Conservation (phyloP, 35 echinoderm and acorn worm species). For the Apostichopus californicus region DNA sequence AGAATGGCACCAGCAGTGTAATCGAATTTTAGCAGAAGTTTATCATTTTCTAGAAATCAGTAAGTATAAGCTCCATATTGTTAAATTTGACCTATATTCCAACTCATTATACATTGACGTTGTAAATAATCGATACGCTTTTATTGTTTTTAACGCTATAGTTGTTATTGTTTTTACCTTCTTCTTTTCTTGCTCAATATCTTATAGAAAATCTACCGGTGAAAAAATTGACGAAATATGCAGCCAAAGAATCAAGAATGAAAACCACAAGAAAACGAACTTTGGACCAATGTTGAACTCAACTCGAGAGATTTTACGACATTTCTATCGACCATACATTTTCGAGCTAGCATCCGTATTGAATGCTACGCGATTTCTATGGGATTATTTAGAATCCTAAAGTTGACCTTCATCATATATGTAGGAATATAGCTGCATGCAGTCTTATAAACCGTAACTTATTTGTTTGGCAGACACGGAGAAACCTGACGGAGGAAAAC, state of each 20-base stretch:
- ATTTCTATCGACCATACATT: neutral
- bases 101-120: too few species aligned
- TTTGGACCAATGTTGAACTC: neutral
- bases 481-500: too few species aligned
- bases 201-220: neutral
- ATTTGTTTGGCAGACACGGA: too few species aligned
- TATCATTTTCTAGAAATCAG: neutral
- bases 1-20: slow-evolving; percentile 2
- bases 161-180: neutral
- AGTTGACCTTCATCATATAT: too few species aligned
- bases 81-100: too few species aligned
- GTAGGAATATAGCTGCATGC: too few species aligned
- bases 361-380: neutral
- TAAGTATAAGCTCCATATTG: too few species aligned
- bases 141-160: too few species aligned
- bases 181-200: neutral
- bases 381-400: neutral
- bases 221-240: neutral
- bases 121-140: too few species aligned
- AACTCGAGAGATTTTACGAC: neutral
- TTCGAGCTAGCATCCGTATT: neutral
- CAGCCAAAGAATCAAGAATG: neutral
- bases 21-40: neutral
- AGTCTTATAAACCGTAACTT: too few species aligned
- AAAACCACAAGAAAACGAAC: neutral